Percentiles rank a stretch among this genome's conserved stretches.
phyloP scores from a whole-genome alignment of 1,140 invertebrate species.

The Drosophila funebris region DNA sequence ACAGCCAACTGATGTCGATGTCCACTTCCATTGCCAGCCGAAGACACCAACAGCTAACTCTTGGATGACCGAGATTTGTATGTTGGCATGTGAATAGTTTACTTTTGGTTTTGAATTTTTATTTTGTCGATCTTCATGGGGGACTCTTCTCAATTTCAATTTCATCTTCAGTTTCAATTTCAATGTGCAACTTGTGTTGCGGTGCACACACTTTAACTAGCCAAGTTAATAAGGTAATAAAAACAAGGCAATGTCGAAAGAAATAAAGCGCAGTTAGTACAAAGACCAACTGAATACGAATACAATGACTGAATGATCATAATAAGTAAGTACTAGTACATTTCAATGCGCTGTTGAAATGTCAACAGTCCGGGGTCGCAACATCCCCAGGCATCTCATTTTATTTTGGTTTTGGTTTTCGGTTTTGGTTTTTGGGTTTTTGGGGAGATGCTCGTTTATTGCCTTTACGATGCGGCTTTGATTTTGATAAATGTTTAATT shows the following conservation, averaged over 20 bases:
- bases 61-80: constrained; percentile 23
- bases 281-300: constrained; percentile 33
- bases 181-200: constrained; percentile 24
- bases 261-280: constrained; percentile 20
- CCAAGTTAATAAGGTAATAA: constrained; percentile 49
- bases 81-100: constrained; percentile 60
- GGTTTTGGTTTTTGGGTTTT: constrained; percentile 32
- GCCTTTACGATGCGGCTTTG: constrained; percentile 63
- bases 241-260: constrained; percentile 53
- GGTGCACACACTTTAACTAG: constrained; percentile 28
- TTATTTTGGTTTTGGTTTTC: constrained; percentile 8
- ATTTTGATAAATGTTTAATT: constrained; percentile 83
- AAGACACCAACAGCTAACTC: constrained; percentile 9
- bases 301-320: constrained; percentile 56
- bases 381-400: constrained; percentile 4
- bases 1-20: constrained; percentile 76
- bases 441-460: constrained; percentile 26
- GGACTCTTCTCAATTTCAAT: constrained; percentile 60
- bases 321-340: constrained; percentile 21
- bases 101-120: constrained; percentile 41
- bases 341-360: constrained; percentile 53
- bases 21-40: constrained; percentile 63
- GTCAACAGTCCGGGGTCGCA: constrained; percentile 44
- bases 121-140: constrained; percentile 34
- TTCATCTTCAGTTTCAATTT: constrained; percentile 38